Evolutionary conservation across 2,113 vertebrate genomes (phyloP).

Genomic region (Capreolus pygargus): DNA sequence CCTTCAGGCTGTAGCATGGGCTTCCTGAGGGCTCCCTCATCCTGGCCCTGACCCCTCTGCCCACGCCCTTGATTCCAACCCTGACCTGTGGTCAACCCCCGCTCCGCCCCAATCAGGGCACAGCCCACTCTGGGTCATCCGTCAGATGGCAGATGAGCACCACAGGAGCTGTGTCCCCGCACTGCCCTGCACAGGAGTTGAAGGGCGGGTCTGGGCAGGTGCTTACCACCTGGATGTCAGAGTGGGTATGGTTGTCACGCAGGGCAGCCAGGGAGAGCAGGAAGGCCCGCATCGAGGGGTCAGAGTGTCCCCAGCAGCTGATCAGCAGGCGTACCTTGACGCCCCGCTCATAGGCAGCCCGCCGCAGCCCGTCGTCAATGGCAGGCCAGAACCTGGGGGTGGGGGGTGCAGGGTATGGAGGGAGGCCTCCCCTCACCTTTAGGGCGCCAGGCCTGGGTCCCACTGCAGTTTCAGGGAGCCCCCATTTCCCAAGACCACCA

Average conservation of each 20-base stretch:
- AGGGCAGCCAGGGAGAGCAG: slow-evolving; percentile 88
- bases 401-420: neutral
- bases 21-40: neutral
- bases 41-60: neutral
- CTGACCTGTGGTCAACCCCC: neutral
- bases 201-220: accelerated
- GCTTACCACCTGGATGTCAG: slow-evolving; percentile 90
- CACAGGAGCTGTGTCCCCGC: neutral
- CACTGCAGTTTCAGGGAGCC: neutral
- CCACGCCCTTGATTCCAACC: neutral
- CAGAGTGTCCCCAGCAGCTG: slow-evolving; percentile 87
- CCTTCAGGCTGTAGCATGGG: neutral
- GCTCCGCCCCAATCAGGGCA: accelerated
- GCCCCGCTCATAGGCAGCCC: slow-evolving; percentile 78
- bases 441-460: neutral
- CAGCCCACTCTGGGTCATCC: neutral
- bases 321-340: slow-evolving; percentile 84
- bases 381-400: slow-evolving; percentile 88
- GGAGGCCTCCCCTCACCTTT: neutral
- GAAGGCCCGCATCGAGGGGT: slow-evolving; percentile 86
- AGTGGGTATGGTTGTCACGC: slow-evolving; percentile 75
- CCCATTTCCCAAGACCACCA: neutral
- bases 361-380: slow-evolving; percentile 85
- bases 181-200: accelerated
- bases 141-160: neutral